Conservation (phyloP, 2,113 vertebrate genomes). For the Eolophus roseicapilla region DNA sequence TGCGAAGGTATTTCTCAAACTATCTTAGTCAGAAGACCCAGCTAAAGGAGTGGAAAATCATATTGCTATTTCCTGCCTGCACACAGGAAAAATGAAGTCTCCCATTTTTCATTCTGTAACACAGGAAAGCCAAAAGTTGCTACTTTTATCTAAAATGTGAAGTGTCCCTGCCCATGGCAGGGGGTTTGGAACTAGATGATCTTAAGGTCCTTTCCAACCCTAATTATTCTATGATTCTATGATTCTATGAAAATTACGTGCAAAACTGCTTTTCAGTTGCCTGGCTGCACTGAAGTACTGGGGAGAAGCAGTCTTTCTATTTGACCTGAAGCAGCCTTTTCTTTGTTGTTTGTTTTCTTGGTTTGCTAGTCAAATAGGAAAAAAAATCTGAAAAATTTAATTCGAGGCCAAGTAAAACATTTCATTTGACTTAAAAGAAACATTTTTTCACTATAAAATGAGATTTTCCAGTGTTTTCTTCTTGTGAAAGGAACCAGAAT, state of each 20-base stretch:
- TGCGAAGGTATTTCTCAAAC: not conserved
- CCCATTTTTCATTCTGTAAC: not conserved
- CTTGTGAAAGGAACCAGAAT: not conserved
- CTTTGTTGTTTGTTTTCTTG: not conserved
- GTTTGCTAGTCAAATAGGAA: constrained; percentile 1
- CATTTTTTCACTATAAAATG: constrained; percentile 10
- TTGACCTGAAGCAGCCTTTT: not conserved
- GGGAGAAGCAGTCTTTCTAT: not conserved
- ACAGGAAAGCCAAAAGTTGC: constrained; percentile 13
- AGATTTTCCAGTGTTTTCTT: not conserved
- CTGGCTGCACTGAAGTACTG: constrained; percentile 7
- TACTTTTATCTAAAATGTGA: constrained; percentile 58
- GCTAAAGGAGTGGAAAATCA: constrained; percentile 24
- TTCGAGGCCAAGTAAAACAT: constrained; percentile 26
- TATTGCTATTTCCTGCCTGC: constrained; percentile 7
- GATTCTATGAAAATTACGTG: no score
- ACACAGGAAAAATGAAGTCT: not conserved
- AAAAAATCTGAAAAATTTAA: constrained; percentile 2
- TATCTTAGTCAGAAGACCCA: not conserved
- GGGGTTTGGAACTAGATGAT: no score
- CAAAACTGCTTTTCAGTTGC: constrained; percentile 17
- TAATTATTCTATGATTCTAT: no score
- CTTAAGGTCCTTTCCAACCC: no score
- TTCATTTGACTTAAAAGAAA: constrained; percentile 7
- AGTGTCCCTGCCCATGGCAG: no score